Percentiles rank a stretch among this genome's conserved stretches.
Evolutionary conservation across 2,113 vertebrate species (phyloP).

Genomic region (Oostethus manadensis): DNA sequence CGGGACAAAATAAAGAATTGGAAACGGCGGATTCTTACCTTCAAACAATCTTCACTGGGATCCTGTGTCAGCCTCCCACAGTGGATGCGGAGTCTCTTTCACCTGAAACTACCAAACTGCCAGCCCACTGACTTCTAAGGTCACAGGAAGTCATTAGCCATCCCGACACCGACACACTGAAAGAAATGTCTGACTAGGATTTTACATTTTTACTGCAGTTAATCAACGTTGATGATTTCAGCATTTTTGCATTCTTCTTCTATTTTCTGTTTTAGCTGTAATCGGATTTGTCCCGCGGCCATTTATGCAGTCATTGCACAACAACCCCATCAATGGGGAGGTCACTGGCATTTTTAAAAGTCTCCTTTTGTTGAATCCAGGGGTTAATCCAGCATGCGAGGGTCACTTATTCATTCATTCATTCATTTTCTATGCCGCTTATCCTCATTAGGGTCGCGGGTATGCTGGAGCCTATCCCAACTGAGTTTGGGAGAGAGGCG

Average conservation of each 20-base stretch:
- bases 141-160: constrained; percentile 18
- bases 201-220: not conserved
- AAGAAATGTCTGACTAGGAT: not conserved
- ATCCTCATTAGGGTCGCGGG: too few relatives aligned
- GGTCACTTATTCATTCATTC: too few relatives aligned
- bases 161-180: not conserved
- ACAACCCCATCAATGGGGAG: too few relatives aligned
- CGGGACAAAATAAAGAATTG: not conserved
- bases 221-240: not conserved
- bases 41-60: constrained; percentile 38
- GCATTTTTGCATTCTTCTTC: not conserved
- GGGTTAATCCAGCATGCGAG: too few relatives aligned
- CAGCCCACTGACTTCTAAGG: constrained; percentile 16
- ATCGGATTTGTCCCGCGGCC: not conserved
- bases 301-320: not conserved
- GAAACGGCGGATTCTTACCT: constrained; percentile 25
- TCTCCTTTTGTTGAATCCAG: too few relatives aligned
- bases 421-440: too few relatives aligned
- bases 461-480: too few relatives aligned
- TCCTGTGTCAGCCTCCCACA: constrained; percentile 1
- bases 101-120: constrained; percentile 31
- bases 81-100: constrained; percentile 17
- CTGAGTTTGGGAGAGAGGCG: too few relatives aligned
- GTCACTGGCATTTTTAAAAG: too few relatives aligned
- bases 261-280: not conserved